A percentile compares a stretch with the other conserved stretches of the same genome.
Evolutionary conservation across 2,888 invertebrate species (phyloP).

Genomic region (Tetrapedia diversipes): DNA sequence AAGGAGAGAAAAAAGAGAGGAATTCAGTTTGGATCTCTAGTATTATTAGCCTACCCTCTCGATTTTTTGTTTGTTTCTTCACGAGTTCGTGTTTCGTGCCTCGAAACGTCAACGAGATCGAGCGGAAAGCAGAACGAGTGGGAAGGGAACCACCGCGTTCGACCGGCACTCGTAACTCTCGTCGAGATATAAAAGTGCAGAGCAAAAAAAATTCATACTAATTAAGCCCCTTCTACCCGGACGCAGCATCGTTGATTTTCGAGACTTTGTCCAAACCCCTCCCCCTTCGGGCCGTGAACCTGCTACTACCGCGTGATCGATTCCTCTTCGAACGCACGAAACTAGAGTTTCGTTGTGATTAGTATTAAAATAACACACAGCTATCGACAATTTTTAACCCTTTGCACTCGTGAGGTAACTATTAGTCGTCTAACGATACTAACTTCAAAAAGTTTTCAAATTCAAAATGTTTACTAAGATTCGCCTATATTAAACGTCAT

Average conservation of each 20-base stretch:
- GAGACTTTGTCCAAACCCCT: slow-evolving; percentile 25
- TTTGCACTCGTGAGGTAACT: no score
- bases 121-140: slow-evolving; percentile 6
- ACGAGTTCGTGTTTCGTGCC: background rate
- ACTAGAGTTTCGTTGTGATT: background rate
- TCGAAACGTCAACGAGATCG: slow-evolving; percentile 5
- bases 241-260: slow-evolving; percentile 33
- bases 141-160: background rate
- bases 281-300: slow-evolving; percentile 14
- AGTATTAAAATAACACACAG: no score
- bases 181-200: slow-evolving; percentile 31
- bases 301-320: slow-evolving; percentile 13
- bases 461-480: no score
- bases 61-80: background rate
- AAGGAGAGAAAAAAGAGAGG: no score
- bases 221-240: slow-evolving; percentile 30
- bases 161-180: slow-evolving; percentile 41
- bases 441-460: no score
- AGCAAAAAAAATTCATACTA: slow-evolving; percentile 40
- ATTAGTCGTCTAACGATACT: no score
- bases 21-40: background rate
- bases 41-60: background rate
- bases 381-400: no score
- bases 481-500: no score
- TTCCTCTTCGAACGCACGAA: background rate